Evolutionary conservation across 2,113 vertebrate genomes (phyloP).

Genomic region (Sinocyclocheilus maitianheensis): DNA sequence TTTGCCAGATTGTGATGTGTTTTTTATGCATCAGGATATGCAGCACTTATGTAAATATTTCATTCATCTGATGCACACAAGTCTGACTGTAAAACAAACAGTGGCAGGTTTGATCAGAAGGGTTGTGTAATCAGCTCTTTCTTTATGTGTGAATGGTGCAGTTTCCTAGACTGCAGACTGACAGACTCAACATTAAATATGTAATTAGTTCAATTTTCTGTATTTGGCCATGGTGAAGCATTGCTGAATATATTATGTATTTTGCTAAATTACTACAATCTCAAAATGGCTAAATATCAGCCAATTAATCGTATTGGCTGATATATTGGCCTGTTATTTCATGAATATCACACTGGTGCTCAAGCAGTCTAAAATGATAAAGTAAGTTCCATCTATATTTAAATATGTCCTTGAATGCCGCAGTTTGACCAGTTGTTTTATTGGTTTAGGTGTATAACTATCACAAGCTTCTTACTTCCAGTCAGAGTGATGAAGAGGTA

Average conservation of each 20-base stretch:
- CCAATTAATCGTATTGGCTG: background rate
- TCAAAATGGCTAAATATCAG: background rate
- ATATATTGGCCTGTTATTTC: background rate
- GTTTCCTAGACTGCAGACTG: too few species aligned
- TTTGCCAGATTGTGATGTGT: background rate
- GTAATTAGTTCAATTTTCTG: background rate
- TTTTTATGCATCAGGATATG: background rate
- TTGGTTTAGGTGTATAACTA: background rate
- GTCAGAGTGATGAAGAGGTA: slow-evolving; percentile 5
- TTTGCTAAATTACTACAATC: background rate
- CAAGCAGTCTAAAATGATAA: background rate
- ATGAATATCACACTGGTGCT: background rate
- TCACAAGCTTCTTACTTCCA: background rate
- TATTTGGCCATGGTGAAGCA: background rate
- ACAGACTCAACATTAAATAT: background rate
- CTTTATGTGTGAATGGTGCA: background rate
- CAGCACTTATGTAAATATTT: background rate
- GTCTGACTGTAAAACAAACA: background rate
- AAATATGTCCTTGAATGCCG: background rate
- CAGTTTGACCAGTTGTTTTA: background rate
- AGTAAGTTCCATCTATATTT: background rate
- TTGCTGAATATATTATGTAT: background rate
- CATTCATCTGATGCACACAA: background rate
- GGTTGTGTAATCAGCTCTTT: background rate
- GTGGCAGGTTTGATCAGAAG: background rate